Base-by-base conservation (phyloP, 2,113 vertebrate genomes). In the Gallinago media region DNA sequence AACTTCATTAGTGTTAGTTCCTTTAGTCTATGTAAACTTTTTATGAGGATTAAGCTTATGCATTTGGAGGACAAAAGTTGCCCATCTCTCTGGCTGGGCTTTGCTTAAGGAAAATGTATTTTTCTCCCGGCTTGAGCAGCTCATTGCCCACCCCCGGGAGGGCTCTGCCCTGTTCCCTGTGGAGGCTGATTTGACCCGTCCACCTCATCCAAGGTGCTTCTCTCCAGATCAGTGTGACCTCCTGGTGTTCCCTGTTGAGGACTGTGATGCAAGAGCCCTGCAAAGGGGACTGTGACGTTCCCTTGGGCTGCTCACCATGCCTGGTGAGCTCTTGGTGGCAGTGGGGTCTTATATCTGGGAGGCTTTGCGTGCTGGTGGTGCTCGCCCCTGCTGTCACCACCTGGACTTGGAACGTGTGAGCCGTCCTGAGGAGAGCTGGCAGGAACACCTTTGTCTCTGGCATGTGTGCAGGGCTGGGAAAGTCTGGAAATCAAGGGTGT, bases 281-380 rank as follows among this genome's bases (percentile, higher is more conserved):
- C 49, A 8, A 2, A 61, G 46, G 12, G 38, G 8, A 15, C 29
- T 0, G 1, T 67, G 3, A 3, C 34, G 0, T 56, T 76, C 49
- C 25, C 40, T 67, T 1, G 2, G 59, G 66, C 20, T 47, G 12
- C 9, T 52, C 20, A 1, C 18, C 1, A 1, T 23, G 9, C 9
- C 36, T 36, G 23, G n/a, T 10, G 52, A 50, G 54, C 27, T 63
- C 5, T 46, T 18, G 32, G 34, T 81, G 59, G 18, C 55, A 26
- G 19, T 7, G 23, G 13, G 11, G 2, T 78, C 23, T 70, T 7
- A 2, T 0, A n/a, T 32, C n/a, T 44, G 65, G 36, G 38, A 77
- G 40, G 27, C 27, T 88, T n/a, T 46, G 44, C 19, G 0, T 3
- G 13, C 75, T 38, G 58, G 9, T 1, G 2, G 4, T 19, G 29